Base-by-base conservation (phyloP, 2,797 vertebrate genomes). In the Antennarius maculatus region DNA sequence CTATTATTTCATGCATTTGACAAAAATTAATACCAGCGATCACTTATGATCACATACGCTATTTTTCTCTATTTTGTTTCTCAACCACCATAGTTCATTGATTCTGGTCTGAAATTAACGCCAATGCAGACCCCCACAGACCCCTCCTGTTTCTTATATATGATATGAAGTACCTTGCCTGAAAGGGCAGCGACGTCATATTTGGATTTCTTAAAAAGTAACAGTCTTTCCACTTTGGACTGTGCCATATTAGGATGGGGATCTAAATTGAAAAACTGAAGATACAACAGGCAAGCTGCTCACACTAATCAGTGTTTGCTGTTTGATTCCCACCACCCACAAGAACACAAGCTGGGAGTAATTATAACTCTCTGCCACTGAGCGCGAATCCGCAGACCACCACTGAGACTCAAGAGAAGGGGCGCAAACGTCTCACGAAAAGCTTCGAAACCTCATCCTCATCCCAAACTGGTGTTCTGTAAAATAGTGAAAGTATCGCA, bases 311-410 rank as follows among this genome's bases (percentile, higher is more conserved):
- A 74, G 71, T 76, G 60, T 82, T 81, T 77, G 71, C 76, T 23
- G 56, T 86, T 79, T 74, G 69, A 81, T 63, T 81, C 73, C 63
- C 74, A 76, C 69, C 77, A 78, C 79, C 79, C 77, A 81, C 81
- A 54, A 64, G 64, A 69, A 81, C 76, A 66, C 71, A 84, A 78
- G 74, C 81, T 84, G 77, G 57, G 76, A 84, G 74, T 81, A 83
- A 88, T 82, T 84, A 81, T 82, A 77, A 81, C 64, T 82, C 70
- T 73, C 70, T 76, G 72, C 74, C 76, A 54, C 34, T 67, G 37
- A 63, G 58, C 69, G 68, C 73, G 74, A 79, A 78, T 73, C 73
- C 66, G 71, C 59, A 27, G 53, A 64, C 76, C 53, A 51, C 61
- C n/a, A 42, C 76, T 71, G 79, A 68, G 69, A 73, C 29, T 3